Conservation (phyloP, 2,888 invertebrate species). For the Cacoxenus indagator region DNA sequence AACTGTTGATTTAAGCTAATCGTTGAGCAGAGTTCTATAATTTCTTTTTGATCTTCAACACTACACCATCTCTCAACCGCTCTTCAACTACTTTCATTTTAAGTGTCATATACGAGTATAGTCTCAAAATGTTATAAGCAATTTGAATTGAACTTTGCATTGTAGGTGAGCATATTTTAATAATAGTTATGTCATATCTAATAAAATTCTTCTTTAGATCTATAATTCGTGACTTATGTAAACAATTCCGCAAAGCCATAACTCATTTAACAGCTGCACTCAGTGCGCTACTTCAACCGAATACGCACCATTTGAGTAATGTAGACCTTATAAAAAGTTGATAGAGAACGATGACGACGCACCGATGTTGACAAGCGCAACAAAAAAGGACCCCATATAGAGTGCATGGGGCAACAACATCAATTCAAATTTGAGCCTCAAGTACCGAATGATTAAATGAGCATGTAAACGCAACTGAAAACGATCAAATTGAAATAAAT, state of each 20-base stretch:
- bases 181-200: no score
- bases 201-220: no score
- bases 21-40: no score
- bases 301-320: background rate
- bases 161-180: no score
- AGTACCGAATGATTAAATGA: constrained; percentile 45
- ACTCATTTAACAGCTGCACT: constrained; percentile 1
- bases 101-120: no score
- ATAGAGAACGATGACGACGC: background rate
- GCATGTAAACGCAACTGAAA: constrained; percentile 29
- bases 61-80: no score
- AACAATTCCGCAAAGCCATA: background rate
- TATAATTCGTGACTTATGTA: no score
- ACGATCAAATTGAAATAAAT: constrained; percentile 34
- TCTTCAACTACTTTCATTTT: no score
- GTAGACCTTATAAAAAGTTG: background rate
- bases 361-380: background rate
- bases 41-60: no score
- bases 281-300: background rate
- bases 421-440: constrained; percentile 14
- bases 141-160: no score
- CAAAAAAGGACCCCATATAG: constrained; percentile 52
- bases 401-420: constrained; percentile 31
- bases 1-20: no score
- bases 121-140: no score